Evolutionary conservation across 2,888 invertebrate genomes (phyloP).

Genomic region (Barypeithes pellucidus): DNA sequence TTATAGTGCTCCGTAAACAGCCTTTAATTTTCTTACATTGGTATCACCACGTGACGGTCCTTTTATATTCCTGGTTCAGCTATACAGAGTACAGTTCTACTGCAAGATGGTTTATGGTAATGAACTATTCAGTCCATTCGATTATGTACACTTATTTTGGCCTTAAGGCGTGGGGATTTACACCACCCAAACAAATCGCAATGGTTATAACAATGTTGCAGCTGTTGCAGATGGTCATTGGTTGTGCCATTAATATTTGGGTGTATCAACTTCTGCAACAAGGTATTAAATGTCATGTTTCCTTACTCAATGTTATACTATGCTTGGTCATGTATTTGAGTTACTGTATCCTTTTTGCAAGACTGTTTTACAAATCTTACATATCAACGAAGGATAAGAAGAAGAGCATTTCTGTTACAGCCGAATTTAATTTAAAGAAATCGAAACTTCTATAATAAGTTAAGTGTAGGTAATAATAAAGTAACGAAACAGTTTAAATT

Average conservation of each 20-base stretch:
- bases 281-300: constrained; percentile 86
- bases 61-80: constrained; percentile 95
- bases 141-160: constrained; percentile 96
- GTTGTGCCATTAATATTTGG: constrained; percentile 93
- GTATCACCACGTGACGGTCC: constrained; percentile 97
- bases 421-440: constrained; percentile 68
- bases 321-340: constrained; percentile 96
- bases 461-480: too few species aligned
- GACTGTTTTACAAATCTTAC: constrained; percentile 95
- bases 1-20: constrained; percentile 94
- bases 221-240: constrained; percentile 94
- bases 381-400: constrained; percentile 74
- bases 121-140: constrained; percentile 94
- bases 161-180: constrained; percentile 87
- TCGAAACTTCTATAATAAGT: constrained; percentile 67
- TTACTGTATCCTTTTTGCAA: constrained; percentile 93
- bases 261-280: constrained; percentile 72
- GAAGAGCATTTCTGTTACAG: constrained; percentile 62
- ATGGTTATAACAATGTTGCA: constrained; percentile 94
- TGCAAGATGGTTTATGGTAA: constrained; percentile 94
- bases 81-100: constrained; percentile 92
- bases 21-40: constrained; percentile 95
- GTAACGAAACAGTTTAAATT: too few species aligned
- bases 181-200: constrained; percentile 87
- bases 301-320: constrained; percentile 87